A percentile compares a stretch with the other conserved stretches of the same genome.
phyloP scores from a whole-genome alignment of 2,888 invertebrate species.

The Cheilosia scutellata region DNA sequence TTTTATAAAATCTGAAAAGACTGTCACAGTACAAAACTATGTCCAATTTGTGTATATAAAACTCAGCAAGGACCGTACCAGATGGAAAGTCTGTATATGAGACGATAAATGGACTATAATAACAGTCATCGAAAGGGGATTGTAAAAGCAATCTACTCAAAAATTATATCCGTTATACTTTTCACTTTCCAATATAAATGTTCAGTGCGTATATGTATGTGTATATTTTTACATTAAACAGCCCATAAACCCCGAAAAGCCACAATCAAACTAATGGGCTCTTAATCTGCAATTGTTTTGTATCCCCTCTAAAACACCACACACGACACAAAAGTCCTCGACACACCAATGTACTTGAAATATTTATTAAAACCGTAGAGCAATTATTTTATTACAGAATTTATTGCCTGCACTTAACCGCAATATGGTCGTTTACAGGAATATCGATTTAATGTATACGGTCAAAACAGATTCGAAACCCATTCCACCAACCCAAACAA shows the following conservation, averaged over 20 bases:
- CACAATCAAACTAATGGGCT: constrained; percentile 63
- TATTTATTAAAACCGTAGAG: constrained; percentile 58
- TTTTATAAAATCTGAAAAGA: no score
- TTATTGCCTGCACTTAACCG: constrained; percentile 67
- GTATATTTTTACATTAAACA: neutral
- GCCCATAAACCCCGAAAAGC: constrained; percentile 40
- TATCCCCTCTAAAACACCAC: constrained; percentile 1
- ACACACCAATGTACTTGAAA: constrained; percentile 40
- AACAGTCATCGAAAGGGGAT: no score
- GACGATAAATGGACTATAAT: no score
- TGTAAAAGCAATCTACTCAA: neutral
- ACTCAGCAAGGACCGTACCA: no score
- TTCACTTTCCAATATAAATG: neutral
- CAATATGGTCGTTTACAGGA: constrained; percentile 62
- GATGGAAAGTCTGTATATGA: no score
- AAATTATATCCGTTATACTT: neutral
- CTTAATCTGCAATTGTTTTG: constrained; percentile 65
- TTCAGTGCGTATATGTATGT: neutral
- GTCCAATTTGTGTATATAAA: no score
- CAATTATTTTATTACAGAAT: constrained; percentile 64
- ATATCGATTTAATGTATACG: constrained; percentile 69
- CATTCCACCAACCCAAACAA: neutral
- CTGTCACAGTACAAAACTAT: no score
- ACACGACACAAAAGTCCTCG: constrained; percentile 11
- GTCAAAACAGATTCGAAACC: constrained; percentile 49